Evolutionary conservation across 2,113 vertebrate genomes (phyloP).

Genomic region (Benthochromis sp.): DNA sequence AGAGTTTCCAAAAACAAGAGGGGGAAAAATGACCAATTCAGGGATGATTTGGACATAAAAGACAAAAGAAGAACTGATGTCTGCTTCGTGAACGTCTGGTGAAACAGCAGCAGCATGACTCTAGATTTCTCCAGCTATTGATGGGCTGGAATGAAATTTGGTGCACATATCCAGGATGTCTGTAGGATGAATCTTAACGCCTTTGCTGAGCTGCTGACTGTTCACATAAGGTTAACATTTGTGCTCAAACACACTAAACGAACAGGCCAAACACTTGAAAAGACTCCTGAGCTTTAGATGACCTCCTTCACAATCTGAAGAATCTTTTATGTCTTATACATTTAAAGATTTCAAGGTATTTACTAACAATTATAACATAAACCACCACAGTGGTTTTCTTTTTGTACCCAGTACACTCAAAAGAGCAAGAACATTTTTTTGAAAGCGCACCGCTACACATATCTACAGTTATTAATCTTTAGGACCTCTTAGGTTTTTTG

Average conservation of each 20-base stretch:
- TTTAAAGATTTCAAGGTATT: neutral
- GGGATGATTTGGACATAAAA: neutral
- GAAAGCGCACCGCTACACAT: rapidly evolving
- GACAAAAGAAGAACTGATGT: neutral
- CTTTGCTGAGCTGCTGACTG: neutral
- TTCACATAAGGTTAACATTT: neutral
- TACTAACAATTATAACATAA: neutral
- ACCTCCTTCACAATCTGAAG: neutral
- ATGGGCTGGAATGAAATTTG: rapidly evolving
- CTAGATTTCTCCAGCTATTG: neutral
- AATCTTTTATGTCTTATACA: neutral
- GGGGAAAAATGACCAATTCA: rapidly evolving
- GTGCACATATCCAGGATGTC: neutral
- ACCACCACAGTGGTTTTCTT: rapidly evolving
- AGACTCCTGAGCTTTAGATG: neutral
- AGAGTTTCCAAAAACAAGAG: neutral
- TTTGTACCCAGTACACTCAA: neutral
- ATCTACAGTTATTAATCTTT: neutral
- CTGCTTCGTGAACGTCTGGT: neutral
- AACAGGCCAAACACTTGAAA: neutral
- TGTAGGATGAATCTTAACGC: neutral
- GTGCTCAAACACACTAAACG: neutral
- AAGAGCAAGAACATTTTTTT: neutral
- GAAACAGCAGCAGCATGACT: neutral
- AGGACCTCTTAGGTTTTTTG: neutral